A percentile compares a stretch with the other conserved stretches of the same genome.
Evolutionary conservation across 2,888 invertebrate species (phyloP).

Genomic region (Macrostomum cliftonense): DNA sequence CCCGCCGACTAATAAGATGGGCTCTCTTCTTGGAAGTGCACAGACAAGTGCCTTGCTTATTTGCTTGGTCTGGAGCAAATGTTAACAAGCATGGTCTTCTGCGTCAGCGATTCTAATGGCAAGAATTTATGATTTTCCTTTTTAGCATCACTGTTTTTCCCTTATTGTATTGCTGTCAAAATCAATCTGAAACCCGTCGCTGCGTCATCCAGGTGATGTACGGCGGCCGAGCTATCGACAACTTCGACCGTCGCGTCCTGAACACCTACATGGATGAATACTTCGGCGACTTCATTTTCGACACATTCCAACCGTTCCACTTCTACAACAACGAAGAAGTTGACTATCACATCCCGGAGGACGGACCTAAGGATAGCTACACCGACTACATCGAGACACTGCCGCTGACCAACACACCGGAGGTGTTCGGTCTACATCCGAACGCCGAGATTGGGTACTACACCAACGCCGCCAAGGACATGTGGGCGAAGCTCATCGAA

Average conservation of each 20-base stretch:
- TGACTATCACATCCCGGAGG: slow-evolving; percentile 57
- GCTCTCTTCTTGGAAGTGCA: no score
- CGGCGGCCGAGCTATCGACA: slow-evolving; percentile 75
- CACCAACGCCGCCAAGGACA: slow-evolving; percentile 62
- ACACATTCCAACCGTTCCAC: slow-evolving; percentile 71
- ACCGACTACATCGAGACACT: slow-evolving; percentile 58
- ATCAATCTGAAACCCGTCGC: no score
- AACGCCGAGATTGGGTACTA: slow-evolving; percentile 87
- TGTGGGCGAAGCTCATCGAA: slow-evolving; percentile 68
- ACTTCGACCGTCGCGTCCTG: slow-evolving; percentile 67
- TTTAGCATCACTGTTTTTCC: no score
- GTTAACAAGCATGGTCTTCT: no score
- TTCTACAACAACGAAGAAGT: slow-evolving; percentile 57
- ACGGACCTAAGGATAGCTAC: slow-evolving; percentile 28
- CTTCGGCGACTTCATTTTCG: slow-evolving; percentile 78
- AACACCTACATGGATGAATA: slow-evolving; percentile 78
- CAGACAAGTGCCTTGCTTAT: no score
- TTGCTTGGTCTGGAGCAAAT: no score
- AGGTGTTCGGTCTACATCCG: slow-evolving; percentile 76
- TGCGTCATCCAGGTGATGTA: slow-evolving; percentile 58
- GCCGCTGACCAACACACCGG: slow-evolving; percentile 64
- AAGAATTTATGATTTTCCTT: no score
- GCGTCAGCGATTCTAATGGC: no score
- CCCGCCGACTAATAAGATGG: no score
- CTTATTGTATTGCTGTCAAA: no score